A percentile compares a stretch with the other conserved stretches of the same genome.
These are phyloP conservation scores for Furcifer pardalis DNA, from an alignment of 2,797 vertebrate species.

Conservation along the genomic window DNA sequence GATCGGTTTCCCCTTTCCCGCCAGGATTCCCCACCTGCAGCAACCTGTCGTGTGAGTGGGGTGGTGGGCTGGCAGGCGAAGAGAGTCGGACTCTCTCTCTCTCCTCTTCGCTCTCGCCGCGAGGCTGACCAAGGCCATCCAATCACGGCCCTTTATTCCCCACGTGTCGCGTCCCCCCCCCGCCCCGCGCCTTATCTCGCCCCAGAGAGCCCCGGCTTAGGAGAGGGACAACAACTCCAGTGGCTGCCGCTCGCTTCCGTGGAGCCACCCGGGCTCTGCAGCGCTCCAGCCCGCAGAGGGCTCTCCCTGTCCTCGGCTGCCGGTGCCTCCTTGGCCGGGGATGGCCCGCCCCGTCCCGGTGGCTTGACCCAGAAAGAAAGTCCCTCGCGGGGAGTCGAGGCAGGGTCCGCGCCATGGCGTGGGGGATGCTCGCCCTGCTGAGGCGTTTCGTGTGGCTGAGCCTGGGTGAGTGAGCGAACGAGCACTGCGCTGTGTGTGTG, in stretches of 20 bases:
- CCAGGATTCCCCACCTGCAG: too few species aligned
- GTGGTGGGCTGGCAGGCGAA: not conserved
- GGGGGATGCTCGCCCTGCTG: conserved; percentile 32
- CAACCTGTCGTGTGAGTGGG: too few species aligned
- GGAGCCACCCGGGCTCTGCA: not conserved
- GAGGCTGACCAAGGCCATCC: not conserved
- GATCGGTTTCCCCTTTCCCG: too few species aligned
- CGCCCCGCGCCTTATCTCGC: not conserved
- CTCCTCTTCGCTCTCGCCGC: not conserved
- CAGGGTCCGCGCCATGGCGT: conserved; percentile 6
- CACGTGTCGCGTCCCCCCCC: too few species aligned
- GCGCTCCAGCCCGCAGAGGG: not conserved
- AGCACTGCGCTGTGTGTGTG: too few species aligned
- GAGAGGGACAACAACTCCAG: accelerated
- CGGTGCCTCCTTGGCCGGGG: too few species aligned
- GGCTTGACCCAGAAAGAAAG: not conserved
- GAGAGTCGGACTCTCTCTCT: not conserved
- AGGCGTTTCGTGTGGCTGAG: conserved; percentile 61
- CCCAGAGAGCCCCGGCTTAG: too few species aligned
- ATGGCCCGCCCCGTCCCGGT: not conserved
- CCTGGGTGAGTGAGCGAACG: conserved; percentile 54
- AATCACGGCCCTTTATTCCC: not conserved
- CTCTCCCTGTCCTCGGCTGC: not conserved
- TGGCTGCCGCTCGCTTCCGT: too few species aligned
- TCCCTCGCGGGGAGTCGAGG: not conserved